A percentile compares a stretch with the other conserved stretches of the same genome.
These are phyloP conservation scores for Plectrocnemia conspersa DNA, from an alignment of 1,140 invertebrate species.

Conservation along the genomic window DNA sequence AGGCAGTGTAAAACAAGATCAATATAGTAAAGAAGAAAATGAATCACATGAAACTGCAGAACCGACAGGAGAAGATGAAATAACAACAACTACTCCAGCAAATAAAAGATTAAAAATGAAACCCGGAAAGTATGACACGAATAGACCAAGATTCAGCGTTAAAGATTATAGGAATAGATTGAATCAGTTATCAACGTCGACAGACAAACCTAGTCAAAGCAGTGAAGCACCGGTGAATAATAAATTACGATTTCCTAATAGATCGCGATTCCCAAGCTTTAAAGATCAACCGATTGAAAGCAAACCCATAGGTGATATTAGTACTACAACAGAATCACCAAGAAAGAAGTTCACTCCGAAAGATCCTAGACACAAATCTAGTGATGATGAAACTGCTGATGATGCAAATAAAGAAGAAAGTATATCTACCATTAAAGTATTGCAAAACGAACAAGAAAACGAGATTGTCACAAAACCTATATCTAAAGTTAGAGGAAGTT, in stretches of 20 bases:
- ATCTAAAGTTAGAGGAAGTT: slow-evolving; percentile 17
- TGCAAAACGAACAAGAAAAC: slow-evolving; percentile 25
- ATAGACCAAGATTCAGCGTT: slow-evolving; percentile 55
- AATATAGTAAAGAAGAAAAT: slow-evolving; percentile 2
- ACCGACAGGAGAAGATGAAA: slow-evolving; percentile 2
- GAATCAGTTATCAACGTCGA: slow-evolving; percentile 50
- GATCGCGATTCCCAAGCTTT: slow-evolving; percentile 40
- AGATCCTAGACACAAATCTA: slow-evolving; percentile 46
- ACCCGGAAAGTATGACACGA: slow-evolving; percentile 43
- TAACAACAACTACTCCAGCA: slow-evolving; percentile 37
- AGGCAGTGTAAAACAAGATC: slow-evolving; percentile 21
- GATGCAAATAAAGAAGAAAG: slow-evolving; percentile 38
- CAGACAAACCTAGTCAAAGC: slow-evolving; percentile 43
- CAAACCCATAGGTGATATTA: slow-evolving; percentile 36
- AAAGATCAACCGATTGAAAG: slow-evolving; percentile 38
- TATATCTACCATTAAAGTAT: background rate
- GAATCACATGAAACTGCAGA: slow-evolving; percentile 1
- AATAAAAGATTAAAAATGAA: slow-evolving; percentile 39
- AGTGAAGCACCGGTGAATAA: slow-evolving; percentile 38
- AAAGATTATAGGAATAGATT: slow-evolving; percentile 55
- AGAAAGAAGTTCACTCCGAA: slow-evolving; percentile 49
- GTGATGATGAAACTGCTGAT: slow-evolving; percentile 35
- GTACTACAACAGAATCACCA: slow-evolving; percentile 42
- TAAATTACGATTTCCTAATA: slow-evolving; percentile 45
- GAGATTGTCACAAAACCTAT: slow-evolving; percentile 22